phyloP scores from a whole-genome alignment of 2,888 invertebrate genomes.

The Pterobdella sp. region DNA sequence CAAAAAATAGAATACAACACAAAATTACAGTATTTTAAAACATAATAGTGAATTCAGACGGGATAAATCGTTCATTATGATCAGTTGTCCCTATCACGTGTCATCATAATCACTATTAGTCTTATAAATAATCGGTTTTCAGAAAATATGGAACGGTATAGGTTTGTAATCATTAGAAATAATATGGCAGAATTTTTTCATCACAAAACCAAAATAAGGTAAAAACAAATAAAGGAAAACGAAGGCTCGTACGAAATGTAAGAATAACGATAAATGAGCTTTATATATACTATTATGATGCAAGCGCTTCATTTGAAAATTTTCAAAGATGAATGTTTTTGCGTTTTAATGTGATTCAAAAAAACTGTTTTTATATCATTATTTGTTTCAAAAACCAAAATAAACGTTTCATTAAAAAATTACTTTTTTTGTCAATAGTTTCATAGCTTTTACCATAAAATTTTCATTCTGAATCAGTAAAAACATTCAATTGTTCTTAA shows the following conservation, averaged over 20 bases:
- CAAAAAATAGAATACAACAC: too few species aligned
- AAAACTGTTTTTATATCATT: too few species aligned
- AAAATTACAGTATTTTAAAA: too few species aligned
- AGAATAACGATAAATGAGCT: background rate
- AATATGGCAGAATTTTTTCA: conserved; percentile 14
- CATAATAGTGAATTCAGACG: background rate
- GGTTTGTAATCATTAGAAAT: conserved; percentile 1
- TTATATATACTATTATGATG: background rate
- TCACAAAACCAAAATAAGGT: background rate
- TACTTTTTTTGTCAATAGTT: too few species aligned
- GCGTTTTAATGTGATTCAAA: too few species aligned
- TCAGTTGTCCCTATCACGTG: conserved; percentile 5
- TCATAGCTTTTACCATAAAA: too few species aligned
- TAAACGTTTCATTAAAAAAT: too few species aligned
- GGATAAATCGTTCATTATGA: background rate
- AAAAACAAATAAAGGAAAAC: background rate
- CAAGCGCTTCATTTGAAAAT: background rate
- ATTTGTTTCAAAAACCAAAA: too few species aligned
- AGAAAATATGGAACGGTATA: conserved; percentile 12
- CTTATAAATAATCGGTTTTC: background rate
- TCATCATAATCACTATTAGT: conserved; percentile 2
- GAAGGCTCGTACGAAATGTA: background rate
- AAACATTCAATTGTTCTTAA: too few species aligned
- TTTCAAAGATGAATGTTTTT: too few species aligned
- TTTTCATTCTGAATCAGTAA: too few species aligned